Evolutionary conservation across 2,797 vertebrate genomes (phyloP).

Genomic region (Saxicola maurus): DNA sequence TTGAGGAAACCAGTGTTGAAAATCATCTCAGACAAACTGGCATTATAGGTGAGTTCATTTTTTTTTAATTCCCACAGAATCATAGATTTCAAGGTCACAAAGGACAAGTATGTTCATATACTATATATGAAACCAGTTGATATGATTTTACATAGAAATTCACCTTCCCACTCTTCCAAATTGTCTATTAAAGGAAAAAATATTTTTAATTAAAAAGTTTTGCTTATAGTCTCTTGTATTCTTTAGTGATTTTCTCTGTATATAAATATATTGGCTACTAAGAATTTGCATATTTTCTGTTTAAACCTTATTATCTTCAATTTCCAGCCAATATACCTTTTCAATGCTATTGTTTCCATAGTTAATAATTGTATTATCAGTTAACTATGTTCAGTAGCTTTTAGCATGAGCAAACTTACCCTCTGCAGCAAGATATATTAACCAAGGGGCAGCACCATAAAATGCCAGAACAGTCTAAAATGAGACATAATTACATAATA

Average conservation of each 20-base stretch:
- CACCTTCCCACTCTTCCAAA: background rate
- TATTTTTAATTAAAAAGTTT: background rate
- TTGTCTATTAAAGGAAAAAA: background rate
- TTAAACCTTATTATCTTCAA: background rate
- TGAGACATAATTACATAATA: rapidly evolving
- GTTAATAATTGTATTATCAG: background rate
- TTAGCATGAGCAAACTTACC: background rate
- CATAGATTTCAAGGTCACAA: background rate
- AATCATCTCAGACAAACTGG: background rate
- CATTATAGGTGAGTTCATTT: background rate
- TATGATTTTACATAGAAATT: background rate
- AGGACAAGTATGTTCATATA: background rate
- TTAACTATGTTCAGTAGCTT: background rate
- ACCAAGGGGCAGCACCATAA: background rate
- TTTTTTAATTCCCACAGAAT: background rate
- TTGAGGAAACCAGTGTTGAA: background rate
- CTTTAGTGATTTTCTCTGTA: background rate
- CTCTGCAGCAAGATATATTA: background rate
- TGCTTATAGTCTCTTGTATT: background rate
- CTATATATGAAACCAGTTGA: background rate
- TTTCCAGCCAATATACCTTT: background rate
- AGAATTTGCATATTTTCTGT: background rate
- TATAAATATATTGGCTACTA: background rate
- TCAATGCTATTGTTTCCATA: background rate
- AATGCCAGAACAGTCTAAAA: background rate